Percentiles rank a stretch among this genome's conserved stretches.
Conservation (phyloP, 2,113 vertebrate genomes). For the Numenius arquata region DNA sequence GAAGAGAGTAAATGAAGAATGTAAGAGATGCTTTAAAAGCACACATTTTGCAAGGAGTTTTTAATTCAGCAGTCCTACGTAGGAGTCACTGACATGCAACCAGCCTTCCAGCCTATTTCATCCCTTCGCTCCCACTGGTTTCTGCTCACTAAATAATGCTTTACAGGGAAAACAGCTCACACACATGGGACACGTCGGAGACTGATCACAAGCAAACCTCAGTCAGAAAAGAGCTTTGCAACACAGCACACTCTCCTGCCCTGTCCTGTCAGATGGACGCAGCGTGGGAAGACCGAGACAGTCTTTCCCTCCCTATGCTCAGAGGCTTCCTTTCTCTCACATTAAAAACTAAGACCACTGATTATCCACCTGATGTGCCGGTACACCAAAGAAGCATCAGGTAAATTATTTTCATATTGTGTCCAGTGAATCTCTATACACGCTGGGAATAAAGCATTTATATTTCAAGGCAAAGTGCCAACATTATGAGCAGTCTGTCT, state of each 20-base stretch:
- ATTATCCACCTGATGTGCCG: not conserved
- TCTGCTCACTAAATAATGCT: not conserved
- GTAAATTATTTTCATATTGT: not conserved
- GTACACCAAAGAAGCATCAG: not conserved
- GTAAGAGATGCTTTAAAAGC: not conserved
- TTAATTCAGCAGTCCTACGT: not conserved
- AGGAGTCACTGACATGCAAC: not conserved
- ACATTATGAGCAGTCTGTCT: not conserved
- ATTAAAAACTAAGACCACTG: not conserved
- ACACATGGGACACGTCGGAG: not conserved
- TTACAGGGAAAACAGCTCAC: fast-evolving
- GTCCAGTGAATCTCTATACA: not conserved
- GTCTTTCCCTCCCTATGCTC: not conserved
- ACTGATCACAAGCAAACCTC: not conserved
- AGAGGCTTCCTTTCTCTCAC: not conserved
- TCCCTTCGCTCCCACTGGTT: not conserved
- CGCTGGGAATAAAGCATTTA: not conserved
- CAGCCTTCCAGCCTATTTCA: not conserved
- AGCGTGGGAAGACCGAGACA: not conserved
- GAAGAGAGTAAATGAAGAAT: not conserved
- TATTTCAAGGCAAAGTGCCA: not conserved
- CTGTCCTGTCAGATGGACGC: not conserved
- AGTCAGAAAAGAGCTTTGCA: not conserved
- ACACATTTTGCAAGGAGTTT: not conserved
- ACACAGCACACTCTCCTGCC: not conserved